Evolutionary conservation across 1,140 invertebrate genomes (phyloP), one percentile per base, ranked within the genome.

Genomic region (Watersipora subatra): DNA sequence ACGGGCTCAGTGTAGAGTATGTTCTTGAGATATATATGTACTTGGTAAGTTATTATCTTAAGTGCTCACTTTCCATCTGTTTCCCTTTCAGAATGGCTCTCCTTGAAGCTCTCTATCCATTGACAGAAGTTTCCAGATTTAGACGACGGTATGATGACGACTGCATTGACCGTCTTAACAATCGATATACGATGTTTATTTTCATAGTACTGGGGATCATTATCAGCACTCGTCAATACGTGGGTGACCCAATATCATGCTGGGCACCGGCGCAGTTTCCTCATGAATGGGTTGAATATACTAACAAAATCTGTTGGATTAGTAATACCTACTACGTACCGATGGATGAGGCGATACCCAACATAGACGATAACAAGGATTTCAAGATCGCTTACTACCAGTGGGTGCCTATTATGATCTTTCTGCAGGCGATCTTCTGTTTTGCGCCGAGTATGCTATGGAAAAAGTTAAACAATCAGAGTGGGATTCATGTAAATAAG

Each of bases 371-470:
- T 22, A 66, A 71, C 2, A 67, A 70, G 59, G 73, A 75, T 27
- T 73, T 72, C 55, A 72, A 78, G 65, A 69, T 80, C 57, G 75
- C 75, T 64, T 85, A 85, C 69, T 84, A 84, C 70, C 83, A 84
- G 69, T 84, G 84, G 84, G 80, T 84, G 2, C 84, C 84, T 2
- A 78, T 84, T 28, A 82, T 84, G 66, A 70, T 84, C 17, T 69
- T 84, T 26, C 73, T 83, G 1, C 82, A 84, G 73, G 84, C 83
- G 2, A 76, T 82, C 27, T 73, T 84, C 62, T 85, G 84, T 71
- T 84, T 84, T 69, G 64, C 84, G 63, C 84, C 84, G 0, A 82
- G 83, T 66, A 80, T 84, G 19, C 74, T 84, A 20, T 85, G 84
- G 83, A 75, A 82, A 28, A 76, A 81, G 24, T 69, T 83, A 26